phyloP scores from a whole-genome alignment of 2,797 vertebrate genomes.

The Scyliorhinus canicula region DNA sequence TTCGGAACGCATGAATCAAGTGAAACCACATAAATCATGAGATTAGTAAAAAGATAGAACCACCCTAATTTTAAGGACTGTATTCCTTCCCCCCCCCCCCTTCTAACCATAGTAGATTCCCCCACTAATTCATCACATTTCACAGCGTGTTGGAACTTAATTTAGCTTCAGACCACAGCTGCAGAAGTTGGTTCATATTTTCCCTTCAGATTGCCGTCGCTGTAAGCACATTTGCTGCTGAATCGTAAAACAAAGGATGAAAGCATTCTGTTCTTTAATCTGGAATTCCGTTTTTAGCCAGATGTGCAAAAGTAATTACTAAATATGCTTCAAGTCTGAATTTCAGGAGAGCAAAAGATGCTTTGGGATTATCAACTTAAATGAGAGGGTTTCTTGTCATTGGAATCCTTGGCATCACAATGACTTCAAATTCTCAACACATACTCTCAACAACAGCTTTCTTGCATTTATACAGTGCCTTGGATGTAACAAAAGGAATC shows the following conservation, averaged over 20 bases:
- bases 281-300: not conserved
- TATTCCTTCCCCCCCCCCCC: no score
- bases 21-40: not conserved
- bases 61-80: not conserved
- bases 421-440: not conserved
- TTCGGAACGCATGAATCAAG: not conserved
- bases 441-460: not conserved
- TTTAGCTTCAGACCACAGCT: not conserved
- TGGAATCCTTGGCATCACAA: not conserved
- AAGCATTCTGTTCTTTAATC: not conserved
- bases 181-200: not conserved
- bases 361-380: not conserved
- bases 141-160: not conserved
- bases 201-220: not conserved
- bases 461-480: not conserved
- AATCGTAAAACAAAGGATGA: constrained; percentile 2
- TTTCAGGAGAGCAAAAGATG: not conserved
- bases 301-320: not conserved
- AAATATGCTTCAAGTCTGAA: not conserved
- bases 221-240: not conserved
- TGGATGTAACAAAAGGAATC: not conserved
- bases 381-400: not conserved
- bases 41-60: not conserved
- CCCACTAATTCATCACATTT: not conserved
- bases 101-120: not conserved